Conservation (phyloP, 2,888 invertebrate genomes). For the Acrobasis repandana region DNA sequence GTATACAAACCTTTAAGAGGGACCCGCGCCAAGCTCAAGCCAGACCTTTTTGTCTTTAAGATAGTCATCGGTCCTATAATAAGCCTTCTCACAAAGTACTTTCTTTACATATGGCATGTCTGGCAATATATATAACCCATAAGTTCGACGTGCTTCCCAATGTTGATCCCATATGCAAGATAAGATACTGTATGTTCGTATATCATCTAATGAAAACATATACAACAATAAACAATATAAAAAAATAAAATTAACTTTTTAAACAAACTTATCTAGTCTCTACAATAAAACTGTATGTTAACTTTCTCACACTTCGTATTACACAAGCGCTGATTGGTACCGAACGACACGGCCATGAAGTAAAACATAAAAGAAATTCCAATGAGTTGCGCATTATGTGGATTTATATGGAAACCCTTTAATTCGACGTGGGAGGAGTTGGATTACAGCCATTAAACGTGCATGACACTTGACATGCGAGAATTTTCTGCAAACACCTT, state of each 20-base stretch:
- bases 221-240: no score
- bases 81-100: no score
- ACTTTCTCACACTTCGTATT: slow-evolving; percentile 17
- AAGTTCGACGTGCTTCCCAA: no score
- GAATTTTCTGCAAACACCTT: slow-evolving; percentile 14
- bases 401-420: slow-evolving; percentile 19
- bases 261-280: slow-evolving; percentile 7
- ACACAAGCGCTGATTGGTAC: slow-evolving; percentile 16
- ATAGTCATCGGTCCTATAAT: no score
- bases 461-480: slow-evolving; percentile 14
- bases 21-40: no score
- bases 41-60: no score
- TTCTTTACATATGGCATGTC: no score
- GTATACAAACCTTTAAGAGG: no score
- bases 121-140: no score
- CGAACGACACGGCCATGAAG: slow-evolving; percentile 18
- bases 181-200: no score
- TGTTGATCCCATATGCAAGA: no score
- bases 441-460: slow-evolving; percentile 14
- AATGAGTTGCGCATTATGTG: slow-evolving; percentile 14
- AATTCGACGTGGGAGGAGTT: slow-evolving; percentile 17
- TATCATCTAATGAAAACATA: no score
- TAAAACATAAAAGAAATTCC: slow-evolving; percentile 21
- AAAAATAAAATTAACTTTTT: background rate
- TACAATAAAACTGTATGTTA: slow-evolving; percentile 10